phyloP scores from a whole-genome alignment of 2,113 vertebrate genomes.

The Chloropsis cyanopogon region DNA sequence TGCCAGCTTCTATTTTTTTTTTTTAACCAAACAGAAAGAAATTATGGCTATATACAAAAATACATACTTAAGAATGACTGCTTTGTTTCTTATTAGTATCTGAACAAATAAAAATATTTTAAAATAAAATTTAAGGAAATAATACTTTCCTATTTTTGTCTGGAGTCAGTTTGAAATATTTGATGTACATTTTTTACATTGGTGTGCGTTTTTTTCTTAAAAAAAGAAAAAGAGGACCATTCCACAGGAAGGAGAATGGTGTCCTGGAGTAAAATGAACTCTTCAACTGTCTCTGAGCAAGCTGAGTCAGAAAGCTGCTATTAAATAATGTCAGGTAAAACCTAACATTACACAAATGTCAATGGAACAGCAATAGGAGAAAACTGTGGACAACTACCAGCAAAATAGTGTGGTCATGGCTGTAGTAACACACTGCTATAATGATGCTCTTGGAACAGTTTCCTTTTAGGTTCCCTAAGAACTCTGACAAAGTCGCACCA shows the following conservation, averaged over 20 bases:
- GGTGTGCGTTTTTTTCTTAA: neutral
- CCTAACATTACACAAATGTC: neutral
- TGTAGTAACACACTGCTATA: neutral
- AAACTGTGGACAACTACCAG: conserved; percentile 44
- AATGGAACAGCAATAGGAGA: conserved; percentile 19
- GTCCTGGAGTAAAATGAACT: neutral
- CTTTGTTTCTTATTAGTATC: neutral
- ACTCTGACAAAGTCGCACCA: conserved; percentile 32
- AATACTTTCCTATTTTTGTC: neutral
- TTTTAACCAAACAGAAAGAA: neutral
- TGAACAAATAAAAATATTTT: conserved; percentile 1
- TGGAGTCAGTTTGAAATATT: neutral
- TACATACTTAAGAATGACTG: neutral
- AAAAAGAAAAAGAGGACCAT: neutral
- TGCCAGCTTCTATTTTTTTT: neutral
- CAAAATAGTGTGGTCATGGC: conserved; percentile 15
- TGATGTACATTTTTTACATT: conserved; percentile 5
- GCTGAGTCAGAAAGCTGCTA: neutral
- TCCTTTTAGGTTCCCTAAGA: neutral
- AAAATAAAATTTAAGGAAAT: conserved; percentile 33
- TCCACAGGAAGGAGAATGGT: conserved; percentile 14
- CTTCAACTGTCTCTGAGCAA: neutral
- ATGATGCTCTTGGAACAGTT: conserved; percentile 7
- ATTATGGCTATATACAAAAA: conserved; percentile 9
- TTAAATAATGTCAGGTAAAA: neutral